These are phyloP conservation scores for Marisa cornuarietis DNA, from an alignment of 1,140 invertebrate genomes.

Conservation along the genomic window DNA sequence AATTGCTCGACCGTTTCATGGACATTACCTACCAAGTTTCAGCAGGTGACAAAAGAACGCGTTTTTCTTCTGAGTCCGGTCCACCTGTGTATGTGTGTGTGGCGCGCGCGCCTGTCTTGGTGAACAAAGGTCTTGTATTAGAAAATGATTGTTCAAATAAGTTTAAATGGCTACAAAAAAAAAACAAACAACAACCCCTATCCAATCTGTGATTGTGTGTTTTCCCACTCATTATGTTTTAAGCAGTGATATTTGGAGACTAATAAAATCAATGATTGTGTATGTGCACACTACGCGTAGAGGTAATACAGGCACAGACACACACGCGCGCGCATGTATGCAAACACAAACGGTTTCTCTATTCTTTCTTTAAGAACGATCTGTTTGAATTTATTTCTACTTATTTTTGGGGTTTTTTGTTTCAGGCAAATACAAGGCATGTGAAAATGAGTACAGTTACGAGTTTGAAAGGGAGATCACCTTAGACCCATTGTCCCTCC, in stretches of 20 bases:
- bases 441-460: slow-evolving; percentile 29
- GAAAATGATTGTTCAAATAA: background rate
- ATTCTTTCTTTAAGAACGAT: too few species aligned
- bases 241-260: background rate
- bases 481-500: slow-evolving; percentile 31
- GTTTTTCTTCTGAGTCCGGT: background rate
- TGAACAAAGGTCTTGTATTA: too few species aligned
- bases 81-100: background rate
- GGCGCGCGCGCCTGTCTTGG: too few species aligned
- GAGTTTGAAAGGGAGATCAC: slow-evolving; percentile 13
- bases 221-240: too few species aligned
- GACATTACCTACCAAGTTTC: slow-evolving; percentile 26
- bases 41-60: slow-evolving; percentile 1
- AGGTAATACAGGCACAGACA: background rate
- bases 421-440: slow-evolving; percentile 34
- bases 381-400: background rate
- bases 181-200: background rate
- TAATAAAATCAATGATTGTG: background rate
- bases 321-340: background rate
- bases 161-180: background rate
- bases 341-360: background rate
- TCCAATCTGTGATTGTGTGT: too few species aligned
- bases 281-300: background rate
- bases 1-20: slow-evolving; percentile 31
- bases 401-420: background rate